Evolutionary conservation across 1,140 invertebrate genomes (phyloP).

Genomic region (Trichoplusia ni): DNA sequence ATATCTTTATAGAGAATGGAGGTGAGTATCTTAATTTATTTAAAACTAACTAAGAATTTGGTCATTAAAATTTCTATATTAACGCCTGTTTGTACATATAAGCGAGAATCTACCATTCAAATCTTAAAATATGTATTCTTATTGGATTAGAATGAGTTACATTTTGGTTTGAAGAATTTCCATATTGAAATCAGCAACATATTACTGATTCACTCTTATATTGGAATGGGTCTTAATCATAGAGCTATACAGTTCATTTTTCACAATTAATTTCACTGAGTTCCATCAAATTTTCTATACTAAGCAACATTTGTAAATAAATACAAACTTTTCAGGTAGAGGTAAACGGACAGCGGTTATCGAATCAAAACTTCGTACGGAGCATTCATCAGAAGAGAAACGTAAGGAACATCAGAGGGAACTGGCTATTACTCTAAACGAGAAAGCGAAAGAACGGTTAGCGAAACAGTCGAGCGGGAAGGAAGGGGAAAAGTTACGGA

Average conservation of each 20-base stretch:
- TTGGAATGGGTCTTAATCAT: no score
- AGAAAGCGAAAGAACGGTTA: slow-evolving; percentile 94
- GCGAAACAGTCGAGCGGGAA: slow-evolving; percentile 93
- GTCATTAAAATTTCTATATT: neutral
- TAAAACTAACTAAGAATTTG: neutral
- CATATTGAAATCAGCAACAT: no score
- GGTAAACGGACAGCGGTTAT: slow-evolving; percentile 96
- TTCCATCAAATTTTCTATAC: neutral
- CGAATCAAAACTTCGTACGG: slow-evolving; percentile 96
- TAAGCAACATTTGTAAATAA: neutral
- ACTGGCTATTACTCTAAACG: slow-evolving; percentile 94
- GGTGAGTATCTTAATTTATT: slow-evolving; percentile 18
- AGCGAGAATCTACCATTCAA: no score
- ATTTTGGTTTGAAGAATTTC: no score
- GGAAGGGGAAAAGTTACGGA: slow-evolving; percentile 95
- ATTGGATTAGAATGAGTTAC: no score
- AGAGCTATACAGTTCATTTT: neutral
- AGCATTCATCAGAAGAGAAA: slow-evolving; percentile 98
- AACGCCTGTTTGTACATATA: no score
- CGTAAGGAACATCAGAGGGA: slow-evolving; percentile 98
- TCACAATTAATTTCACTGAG: no score
- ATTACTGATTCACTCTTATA: no score
- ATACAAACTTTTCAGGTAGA: slow-evolving; percentile 81
- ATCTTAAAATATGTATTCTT: no score
- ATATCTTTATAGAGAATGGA: slow-evolving; percentile 29